phyloP scores from a whole-genome alignment of 1,140 invertebrate genomes.

The Cyclina sinensis region DNA sequence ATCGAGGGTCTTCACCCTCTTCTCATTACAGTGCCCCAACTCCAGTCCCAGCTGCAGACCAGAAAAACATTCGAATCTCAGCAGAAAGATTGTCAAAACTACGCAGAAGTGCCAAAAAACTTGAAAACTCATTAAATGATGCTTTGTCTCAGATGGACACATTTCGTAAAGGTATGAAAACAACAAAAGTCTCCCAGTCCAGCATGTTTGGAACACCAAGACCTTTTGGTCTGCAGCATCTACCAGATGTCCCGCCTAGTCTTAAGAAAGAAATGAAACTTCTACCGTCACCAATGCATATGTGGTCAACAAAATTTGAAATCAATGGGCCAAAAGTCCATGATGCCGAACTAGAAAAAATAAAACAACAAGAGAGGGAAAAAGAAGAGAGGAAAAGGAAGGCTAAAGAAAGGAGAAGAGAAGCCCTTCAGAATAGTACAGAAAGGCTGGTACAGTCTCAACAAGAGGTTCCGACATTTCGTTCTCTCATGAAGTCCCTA shows the following conservation, averaged over 20 bases:
- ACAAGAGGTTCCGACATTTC: conserved; percentile 61
- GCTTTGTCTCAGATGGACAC: conserved; percentile 79
- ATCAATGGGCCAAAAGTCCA: conserved; percentile 63
- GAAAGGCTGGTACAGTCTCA: conserved; percentile 21
- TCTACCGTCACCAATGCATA: conserved; percentile 49
- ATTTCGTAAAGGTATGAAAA: conserved; percentile 71
- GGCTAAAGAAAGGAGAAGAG: conserved; percentile 58
- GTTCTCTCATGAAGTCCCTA: conserved; percentile 69
- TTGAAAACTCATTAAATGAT: conserved; percentile 81
- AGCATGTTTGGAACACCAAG: conserved; percentile 56
- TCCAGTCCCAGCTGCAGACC: conserved; percentile 43
- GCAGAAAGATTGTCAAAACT: conserved; percentile 78
- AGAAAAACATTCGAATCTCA: conserved; percentile 76
- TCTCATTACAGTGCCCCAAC: conserved; percentile 60
- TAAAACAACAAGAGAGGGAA: conserved; percentile 43
- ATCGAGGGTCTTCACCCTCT: conserved; percentile 1
- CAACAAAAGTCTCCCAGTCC: conserved; percentile 61
- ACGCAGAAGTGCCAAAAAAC: conserved; percentile 79
- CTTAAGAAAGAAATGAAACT: conserved; percentile 62
- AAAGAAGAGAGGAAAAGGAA: conserved; percentile 63
- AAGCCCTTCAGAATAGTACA: conserved; percentile 45
- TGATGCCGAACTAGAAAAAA: conserved; percentile 55
- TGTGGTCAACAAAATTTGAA: conserved; percentile 65
- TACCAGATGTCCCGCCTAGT: conserved; percentile 64
- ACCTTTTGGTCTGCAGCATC: conserved; percentile 27